Evolutionary conservation across 1,140 invertebrate genomes (phyloP), one percentile per base, ranked within the genome.

Genomic region (Achatina immaculata): DNA sequence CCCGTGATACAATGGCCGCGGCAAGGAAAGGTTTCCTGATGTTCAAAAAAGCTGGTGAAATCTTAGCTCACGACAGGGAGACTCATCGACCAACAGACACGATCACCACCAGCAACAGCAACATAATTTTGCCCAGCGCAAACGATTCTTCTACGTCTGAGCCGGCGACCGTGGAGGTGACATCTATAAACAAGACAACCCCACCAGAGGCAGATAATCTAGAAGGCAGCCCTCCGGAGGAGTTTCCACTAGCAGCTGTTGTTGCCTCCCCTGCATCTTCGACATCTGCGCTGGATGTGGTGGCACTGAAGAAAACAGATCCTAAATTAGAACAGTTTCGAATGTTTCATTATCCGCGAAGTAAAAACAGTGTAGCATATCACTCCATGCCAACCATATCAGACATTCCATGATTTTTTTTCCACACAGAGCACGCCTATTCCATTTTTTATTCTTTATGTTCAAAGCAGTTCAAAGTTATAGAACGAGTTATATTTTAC

Each of bases 301-400:
- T n/a, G 21, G 16, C 73, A 40, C 21, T 51, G 40, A 73, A 16
- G n/a, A 73, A 42, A 28, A 11, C 2, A 21, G 71, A 73, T n/a
- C 6, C 38, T 2, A 7, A 48, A 34, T 2, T 38, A 38, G 66
- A 69, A 38, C 66, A 42, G 4, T 73, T 14, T 43, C 9, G 71
- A 28, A 73, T 40, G 38, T 73, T 73, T 14, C 19, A 45, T 45
- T 73, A 28, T 28, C 42, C 71, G 1, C 21, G 38, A n/a, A 34
- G 40, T 7, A 40, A 42, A 14, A 73, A 3, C n/a, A 73, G 42
- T n/a, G 28, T 31, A 6, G 40, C 71, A 9, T 73, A 73, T 45
- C 71, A 73, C 28, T 73, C 71, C n/a, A 73, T 73, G 71, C 71
- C 71, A 40, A 42, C 42, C 6, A 73, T 73, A 19, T 3, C 71